phyloP scores from a whole-genome alignment of 2,888 invertebrate species.

The Rhodophaea formosa region DNA sequence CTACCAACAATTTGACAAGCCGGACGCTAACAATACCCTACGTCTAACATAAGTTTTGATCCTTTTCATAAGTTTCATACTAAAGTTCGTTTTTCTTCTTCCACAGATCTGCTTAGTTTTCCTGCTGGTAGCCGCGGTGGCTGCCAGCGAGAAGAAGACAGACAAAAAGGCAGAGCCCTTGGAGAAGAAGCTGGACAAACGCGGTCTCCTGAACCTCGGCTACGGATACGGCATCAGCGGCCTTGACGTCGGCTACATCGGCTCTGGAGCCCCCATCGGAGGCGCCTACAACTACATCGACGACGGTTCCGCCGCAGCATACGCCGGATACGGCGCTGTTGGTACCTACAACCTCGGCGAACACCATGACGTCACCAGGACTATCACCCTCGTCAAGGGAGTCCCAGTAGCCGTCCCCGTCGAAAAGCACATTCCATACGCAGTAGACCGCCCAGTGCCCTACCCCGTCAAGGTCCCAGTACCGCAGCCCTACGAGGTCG shows the following conservation, averaged over 20 bases:
- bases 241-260: slow-evolving; percentile 87
- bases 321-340: slow-evolving; percentile 35
- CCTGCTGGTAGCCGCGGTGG: slow-evolving; percentile 88
- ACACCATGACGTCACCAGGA: slow-evolving; percentile 81
- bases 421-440: slow-evolving; percentile 82
- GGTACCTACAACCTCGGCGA: slow-evolving; percentile 59
- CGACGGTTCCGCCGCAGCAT: slow-evolving; percentile 43
- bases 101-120: slow-evolving; percentile 86
- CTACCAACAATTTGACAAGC: no score
- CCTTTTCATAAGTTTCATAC: background rate
- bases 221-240: slow-evolving; percentile 90
- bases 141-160: slow-evolving; percentile 85
- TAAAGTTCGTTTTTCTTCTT: slow-evolving; percentile 29
- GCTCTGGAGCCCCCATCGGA: slow-evolving; percentile 80
- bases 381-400: slow-evolving; percentile 84
- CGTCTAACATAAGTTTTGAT: background rate
- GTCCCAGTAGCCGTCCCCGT: slow-evolving; percentile 84
- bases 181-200: slow-evolving; percentile 91
- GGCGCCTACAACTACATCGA: slow-evolving; percentile 75
- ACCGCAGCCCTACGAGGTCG: slow-evolving; percentile 87
- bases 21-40: no score
- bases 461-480: slow-evolving; percentile 86
- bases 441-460: slow-evolving; percentile 84
- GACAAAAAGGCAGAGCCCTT: slow-evolving; percentile 78
- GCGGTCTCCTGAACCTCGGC: slow-evolving; percentile 89